phyloP scores from a whole-genome alignment of 2,113 vertebrate species.

The Solenodon paradoxus region DNA sequence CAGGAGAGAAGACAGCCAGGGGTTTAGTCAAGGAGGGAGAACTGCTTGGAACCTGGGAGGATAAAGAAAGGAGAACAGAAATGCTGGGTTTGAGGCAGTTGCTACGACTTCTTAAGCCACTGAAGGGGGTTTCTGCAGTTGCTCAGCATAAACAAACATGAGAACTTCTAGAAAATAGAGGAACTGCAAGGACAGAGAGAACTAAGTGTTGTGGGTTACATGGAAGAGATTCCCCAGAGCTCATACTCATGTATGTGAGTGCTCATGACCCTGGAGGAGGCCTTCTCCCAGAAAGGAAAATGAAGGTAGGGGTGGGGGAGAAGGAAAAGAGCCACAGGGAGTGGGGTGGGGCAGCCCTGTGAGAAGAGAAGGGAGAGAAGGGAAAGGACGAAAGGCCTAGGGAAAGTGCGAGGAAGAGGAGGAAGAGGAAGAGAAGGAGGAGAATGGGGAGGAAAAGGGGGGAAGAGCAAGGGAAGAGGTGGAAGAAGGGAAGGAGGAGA shows the following conservation, averaged over 20 bases:
- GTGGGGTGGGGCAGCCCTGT: no score
- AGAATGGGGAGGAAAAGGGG: no score
- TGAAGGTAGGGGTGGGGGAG: background rate
- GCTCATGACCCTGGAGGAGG: background rate
- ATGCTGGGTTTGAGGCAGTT: background rate
- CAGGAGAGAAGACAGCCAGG: background rate
- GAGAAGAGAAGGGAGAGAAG: background rate
- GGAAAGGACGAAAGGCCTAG: no score
- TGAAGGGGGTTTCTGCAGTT: background rate
- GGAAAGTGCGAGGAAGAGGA: no score
- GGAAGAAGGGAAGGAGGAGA: no score
- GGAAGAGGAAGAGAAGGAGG: no score
- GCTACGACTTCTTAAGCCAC: background rate
- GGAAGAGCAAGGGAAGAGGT: no score
- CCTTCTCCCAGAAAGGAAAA: background rate
- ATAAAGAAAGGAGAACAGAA: background rate
- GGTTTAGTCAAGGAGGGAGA: background rate
- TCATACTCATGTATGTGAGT: background rate
- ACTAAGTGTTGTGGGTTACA: background rate
- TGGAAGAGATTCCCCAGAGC: background rate
- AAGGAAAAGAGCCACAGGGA: no score
- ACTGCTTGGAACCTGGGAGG: background rate
- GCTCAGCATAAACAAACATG: background rate
- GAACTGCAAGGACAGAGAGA: background rate
- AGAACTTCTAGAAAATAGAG: slow-evolving; percentile 39